Base-by-base conservation (phyloP, 2,888 invertebrate genomes). In the Embidobia sp. region DNA sequence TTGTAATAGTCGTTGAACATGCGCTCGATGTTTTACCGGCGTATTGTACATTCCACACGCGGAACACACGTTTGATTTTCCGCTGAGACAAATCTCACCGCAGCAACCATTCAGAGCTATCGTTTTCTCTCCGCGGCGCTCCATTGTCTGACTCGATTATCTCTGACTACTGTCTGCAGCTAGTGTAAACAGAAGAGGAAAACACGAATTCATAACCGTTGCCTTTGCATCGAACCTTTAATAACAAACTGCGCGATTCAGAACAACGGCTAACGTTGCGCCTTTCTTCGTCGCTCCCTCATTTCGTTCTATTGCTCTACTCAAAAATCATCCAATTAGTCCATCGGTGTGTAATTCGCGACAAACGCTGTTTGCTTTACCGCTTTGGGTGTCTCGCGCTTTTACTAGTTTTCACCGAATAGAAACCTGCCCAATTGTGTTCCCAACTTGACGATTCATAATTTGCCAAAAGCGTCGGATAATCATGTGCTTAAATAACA, bases 131-230 rank as follows among this genome's bases (percentile, higher is more conserved):
- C 40, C 37, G 46, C 18, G 31, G 37, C 40, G 40, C 61, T 40
- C 57, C 64, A 76, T 77, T 77, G 66, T 77, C 76, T 76, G 66
- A 55, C 70, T 67, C 67, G 72, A 67, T 73, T 66, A 61, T 72
- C 72, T 61, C 72, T 29, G 27, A 67, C 72, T 44, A 51, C 51
- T 48, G 29, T 57, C 77, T 76, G 55, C 74, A 55, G 49, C 66
- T 55, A 29, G 55, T 49, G 69, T 40, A 55, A 61, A 75, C 48
- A 55, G 19, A 44, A 74, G 51, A 67, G 63, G 63, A 69, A 61
- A 61, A 69, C 67, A 53, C 48, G 55, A 55, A 69, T 75, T 55
- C 67, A 55, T 69, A 63, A 48, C 16, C 55, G 16, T 33, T 51
- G 31, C 3, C 63, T 46, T 72, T 63, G 16, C 53, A 22, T 26